phyloP scores from a whole-genome alignment of 2,797 vertebrate genomes.

The Synaphobranchus kaupii region DNA sequence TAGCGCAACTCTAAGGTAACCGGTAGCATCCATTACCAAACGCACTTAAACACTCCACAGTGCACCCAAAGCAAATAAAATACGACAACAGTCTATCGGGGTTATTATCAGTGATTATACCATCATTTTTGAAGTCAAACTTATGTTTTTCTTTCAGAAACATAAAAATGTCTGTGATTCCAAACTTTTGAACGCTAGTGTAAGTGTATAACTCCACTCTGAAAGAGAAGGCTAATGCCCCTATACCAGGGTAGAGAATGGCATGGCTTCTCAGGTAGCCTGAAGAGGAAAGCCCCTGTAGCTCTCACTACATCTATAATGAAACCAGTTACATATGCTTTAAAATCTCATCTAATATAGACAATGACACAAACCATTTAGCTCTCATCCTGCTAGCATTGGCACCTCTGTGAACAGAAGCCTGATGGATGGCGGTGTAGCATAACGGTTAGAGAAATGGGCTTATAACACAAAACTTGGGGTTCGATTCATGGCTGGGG shows the following conservation, averaged over 20 bases:
- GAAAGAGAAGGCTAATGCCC: not conserved
- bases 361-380: too few species aligned
- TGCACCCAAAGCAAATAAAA: too few species aligned
- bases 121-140: too few species aligned
- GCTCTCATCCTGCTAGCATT: not conserved
- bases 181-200: too few species aligned
- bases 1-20: too few species aligned
- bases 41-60: too few species aligned
- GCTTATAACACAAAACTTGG: not conserved
- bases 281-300: conserved; percentile 45
- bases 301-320: conserved; percentile 22
- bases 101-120: too few species aligned
- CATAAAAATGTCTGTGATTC: too few species aligned
- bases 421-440: not conserved
- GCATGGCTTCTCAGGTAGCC: conserved; percentile 42
- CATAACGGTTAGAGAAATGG: not conserved
- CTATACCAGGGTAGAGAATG: conserved; percentile 34
- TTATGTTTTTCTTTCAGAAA: too few species aligned
- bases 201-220: not conserved
- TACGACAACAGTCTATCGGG: too few species aligned
- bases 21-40: too few species aligned
- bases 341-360: not conserved
- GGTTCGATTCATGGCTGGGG: not conserved
- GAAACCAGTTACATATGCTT: not conserved
- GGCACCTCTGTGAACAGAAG: not conserved